Evolutionary conservation across 2,888 invertebrate species (phyloP), one percentile per base, ranked within the genome.

Genomic region (Thelaira solivaga): DNA sequence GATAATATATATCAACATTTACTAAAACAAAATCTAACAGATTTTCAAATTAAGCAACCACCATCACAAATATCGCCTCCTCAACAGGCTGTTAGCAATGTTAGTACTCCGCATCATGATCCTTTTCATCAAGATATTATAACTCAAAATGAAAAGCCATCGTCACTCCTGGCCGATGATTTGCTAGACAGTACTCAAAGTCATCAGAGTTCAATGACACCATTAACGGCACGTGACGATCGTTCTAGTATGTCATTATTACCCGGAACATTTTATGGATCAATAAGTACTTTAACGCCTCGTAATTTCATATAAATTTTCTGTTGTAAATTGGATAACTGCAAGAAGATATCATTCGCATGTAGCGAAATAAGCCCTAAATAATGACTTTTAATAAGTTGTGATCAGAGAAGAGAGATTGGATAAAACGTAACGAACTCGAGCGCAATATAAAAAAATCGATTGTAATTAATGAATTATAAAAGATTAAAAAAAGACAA

Each of bases 1-100:
- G 67, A 72, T 61, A 77, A 77, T 49, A 77, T 77, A 62, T 77
- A 77, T 67, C 76, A 77, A 72, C 72, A 77, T 67, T 55, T 77
- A 55, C 26, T 72, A n/a, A 77, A 77, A 72, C 76, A 72, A 29
- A 72, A 67, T 55, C 72, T 67, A 24, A 43, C 31, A 8, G 76
- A 72, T 1, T 3, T 61, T 18, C 64, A 71, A 22, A 43, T 39
- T 6, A 72, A 76, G 26, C 45, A 41, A 41, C n/a, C 53, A 1
- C 13, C 36, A 4, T 26, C 65, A 31, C 64, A 69, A 51, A 16
- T 59, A 24, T 65, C 71, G 11, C 36, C 62, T 16, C 36, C 62
- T 16, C 36, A 43, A 34, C 6, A 36, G 10, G 7, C 39, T 11
- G n/a, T 24, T 5, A 34, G 20, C 7, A 43, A 51, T 39, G 18